These are phyloP conservation scores for Protobothrops flavoviridis DNA, from an alignment of 2,113 vertebrate genomes.

Conservation along the genomic window DNA sequence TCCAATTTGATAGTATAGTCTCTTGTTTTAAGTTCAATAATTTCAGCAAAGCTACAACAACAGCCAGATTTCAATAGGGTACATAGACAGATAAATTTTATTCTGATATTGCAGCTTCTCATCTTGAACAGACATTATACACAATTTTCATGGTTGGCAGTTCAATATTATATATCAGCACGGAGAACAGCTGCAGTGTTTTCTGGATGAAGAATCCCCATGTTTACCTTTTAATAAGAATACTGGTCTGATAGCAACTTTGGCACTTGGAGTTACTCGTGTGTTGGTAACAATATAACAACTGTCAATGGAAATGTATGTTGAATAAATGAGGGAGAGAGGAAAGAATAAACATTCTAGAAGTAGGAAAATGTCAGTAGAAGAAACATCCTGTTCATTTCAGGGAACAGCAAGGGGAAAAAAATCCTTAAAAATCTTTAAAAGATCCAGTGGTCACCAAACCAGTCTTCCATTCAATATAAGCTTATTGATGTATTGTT, in stretches of 20 bases:
- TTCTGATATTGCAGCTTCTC: neutral
- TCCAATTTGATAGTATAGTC: neutral
- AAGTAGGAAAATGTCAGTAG: conserved; percentile 16
- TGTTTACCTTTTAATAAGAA: conserved; percentile 15
- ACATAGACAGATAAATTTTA: rapidly evolving
- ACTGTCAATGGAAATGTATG: neutral
- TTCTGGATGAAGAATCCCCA: conserved; percentile 45
- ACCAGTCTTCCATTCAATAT: neutral
- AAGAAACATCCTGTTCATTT: neutral
- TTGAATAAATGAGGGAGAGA: neutral
- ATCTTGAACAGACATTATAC: neutral
- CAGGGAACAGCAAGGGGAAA: neutral
- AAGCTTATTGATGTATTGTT: neutral
- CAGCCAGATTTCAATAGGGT: neutral
- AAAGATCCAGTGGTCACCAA: neutral
- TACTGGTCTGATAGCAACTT: rapidly evolving
- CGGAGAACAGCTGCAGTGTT: conserved; percentile 36
- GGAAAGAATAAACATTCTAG: conserved; percentile 4
- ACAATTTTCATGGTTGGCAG: neutral
- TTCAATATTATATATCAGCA: neutral
- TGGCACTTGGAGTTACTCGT: neutral
- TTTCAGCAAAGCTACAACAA: neutral
- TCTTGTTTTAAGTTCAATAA: rapidly evolving
- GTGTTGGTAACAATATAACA: conserved; percentile 10
- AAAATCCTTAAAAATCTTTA: no score